phyloP scores from a whole-genome alignment of 1,140 invertebrate species.

The Papilio polytes region DNA sequence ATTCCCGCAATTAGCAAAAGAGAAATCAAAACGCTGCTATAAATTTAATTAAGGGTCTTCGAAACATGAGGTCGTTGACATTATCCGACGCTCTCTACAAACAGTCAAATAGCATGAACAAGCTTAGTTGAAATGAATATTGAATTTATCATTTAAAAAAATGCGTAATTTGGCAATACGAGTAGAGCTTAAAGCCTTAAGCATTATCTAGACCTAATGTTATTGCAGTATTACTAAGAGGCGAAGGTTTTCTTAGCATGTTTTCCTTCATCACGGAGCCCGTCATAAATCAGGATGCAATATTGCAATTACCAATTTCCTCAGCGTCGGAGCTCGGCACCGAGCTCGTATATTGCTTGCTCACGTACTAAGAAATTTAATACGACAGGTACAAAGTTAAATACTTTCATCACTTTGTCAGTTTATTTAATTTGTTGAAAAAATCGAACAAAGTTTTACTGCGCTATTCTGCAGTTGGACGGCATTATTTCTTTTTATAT shows the following conservation, averaged over 20 bases:
- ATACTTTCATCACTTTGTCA: not conserved
- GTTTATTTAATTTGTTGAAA: not conserved
- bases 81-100: no score
- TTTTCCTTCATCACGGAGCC: not conserved
- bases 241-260: not conserved
- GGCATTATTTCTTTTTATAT: not conserved
- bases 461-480: not conserved
- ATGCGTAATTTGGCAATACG: not conserved
- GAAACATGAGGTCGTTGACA: no score
- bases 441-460: not conserved
- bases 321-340: not conserved
- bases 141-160: not conserved
- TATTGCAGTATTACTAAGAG: not conserved
- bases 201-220: conserved; percentile 3
- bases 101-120: no score
- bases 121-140: not conserved
- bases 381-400: not conserved
- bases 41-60: no score
- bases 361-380: not conserved
- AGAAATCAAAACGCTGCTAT: no score
- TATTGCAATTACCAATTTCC: not conserved
- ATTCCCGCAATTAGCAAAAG: no score
- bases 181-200: not conserved
- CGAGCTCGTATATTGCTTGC: not conserved
- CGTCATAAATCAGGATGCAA: conserved; percentile 36